Evolutionary conservation across 2,888 invertebrate genomes (phyloP), one percentile per base, ranked within the genome.

Genomic region (Hipparchia semele): DNA sequence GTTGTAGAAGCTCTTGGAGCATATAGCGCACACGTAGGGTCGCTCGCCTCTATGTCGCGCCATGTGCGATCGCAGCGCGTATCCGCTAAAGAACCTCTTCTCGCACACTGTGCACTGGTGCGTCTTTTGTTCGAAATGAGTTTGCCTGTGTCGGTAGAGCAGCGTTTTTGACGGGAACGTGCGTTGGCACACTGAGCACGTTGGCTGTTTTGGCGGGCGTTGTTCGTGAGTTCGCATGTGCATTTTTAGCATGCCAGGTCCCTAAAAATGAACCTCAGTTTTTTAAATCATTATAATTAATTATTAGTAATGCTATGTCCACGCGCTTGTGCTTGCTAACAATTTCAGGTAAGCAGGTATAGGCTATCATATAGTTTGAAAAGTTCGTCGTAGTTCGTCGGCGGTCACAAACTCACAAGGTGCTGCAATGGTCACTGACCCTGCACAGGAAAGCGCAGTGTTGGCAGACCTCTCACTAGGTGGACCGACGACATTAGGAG

Each of bases 161-260:
- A 95, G 87, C 0, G 95, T 95, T 82, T 95, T 95, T 62, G 94
- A 94, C 70, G 94, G 90, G 84, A 95, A 95, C 2, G 93, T 94
- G 6, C 95, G 94, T 76, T 94, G 94, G 83, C 95, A 95, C 49
- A 95, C 95, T 8, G 95, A 95, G 82, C 95, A 95, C 0, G 95
- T 94, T 0, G 95, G 95, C 76, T 94, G 94, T 79, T 94, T 95
- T 0, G 94, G 94, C 0, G 95, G 94, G 0, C 95, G 92, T 78
- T 94, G 88, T 79, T 95, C 95, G 85, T 95, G 95, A 0, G 95
- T 95, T 9, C 95, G 94, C 95, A 95, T 95, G 81, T 95, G 95
- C 95, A 95, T 95, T 79, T 95, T 95, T 53, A 95, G 83, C 95
- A 95, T 95, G 13, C 95, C 95, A 0, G 95, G 95, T 7, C 95